Evolutionary conservation across 2,113 vertebrate genomes (phyloP).

Genomic region (Fulica atra): DNA sequence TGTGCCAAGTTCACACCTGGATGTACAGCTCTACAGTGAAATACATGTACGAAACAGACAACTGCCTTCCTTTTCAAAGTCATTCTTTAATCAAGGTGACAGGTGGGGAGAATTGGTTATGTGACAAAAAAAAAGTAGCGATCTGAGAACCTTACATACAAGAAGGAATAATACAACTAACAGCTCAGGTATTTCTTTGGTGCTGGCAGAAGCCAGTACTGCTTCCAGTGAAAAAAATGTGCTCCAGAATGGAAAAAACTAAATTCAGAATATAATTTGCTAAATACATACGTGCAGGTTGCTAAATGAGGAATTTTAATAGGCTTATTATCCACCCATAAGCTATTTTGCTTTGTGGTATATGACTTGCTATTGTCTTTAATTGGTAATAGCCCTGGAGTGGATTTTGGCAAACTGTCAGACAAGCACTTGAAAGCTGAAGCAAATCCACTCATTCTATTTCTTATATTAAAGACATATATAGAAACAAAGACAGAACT

Average conservation of each 20-base stretch:
- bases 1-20: not conserved
- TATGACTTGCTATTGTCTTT: not conserved
- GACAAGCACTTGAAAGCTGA: not conserved
- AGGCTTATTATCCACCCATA: not conserved
- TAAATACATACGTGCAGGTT: not conserved
- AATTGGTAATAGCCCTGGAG: not conserved
- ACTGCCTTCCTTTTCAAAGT: not conserved
- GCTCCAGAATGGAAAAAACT: not conserved
- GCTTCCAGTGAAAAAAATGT: not conserved
- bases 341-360: not conserved
- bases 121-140: not conserved
- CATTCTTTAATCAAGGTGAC: conserved; percentile 26
- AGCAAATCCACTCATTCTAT: not conserved
- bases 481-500: not conserved
- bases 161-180: not conserved
- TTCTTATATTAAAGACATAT: not conserved
- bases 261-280: not conserved
- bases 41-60: not conserved
- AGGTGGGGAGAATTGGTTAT: not conserved
- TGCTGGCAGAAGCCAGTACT: not conserved
- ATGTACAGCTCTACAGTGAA: not conserved
- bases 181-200: not conserved
- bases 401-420: not conserved
- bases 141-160: not conserved
- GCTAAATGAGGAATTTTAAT: not conserved